Evolutionary conservation across 2,113 vertebrate species (phyloP).

Genomic region (Sciurus niger): DNA sequence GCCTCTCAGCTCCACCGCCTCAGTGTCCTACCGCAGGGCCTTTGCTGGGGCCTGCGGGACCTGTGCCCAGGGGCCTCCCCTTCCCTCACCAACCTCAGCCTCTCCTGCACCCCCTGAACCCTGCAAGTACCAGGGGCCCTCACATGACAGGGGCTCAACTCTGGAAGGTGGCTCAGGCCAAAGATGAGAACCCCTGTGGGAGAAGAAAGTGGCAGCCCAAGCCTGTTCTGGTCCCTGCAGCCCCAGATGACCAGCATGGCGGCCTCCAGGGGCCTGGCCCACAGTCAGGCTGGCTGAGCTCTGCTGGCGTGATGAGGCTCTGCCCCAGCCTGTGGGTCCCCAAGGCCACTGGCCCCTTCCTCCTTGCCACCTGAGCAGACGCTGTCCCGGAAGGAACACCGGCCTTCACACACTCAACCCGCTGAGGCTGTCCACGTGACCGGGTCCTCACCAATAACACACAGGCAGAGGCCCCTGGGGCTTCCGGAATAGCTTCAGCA

Average conservation of each 20-base stretch:
- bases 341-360: background rate
- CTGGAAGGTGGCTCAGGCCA: too few relatives aligned
- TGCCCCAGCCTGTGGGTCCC: background rate
- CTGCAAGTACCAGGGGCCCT: too few relatives aligned
- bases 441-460: background rate
- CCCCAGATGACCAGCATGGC: background rate
- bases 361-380: background rate
- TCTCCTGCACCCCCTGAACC: too few relatives aligned
- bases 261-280: too few relatives aligned
- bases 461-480: background rate
- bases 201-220: too few relatives aligned
- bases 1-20: background rate
- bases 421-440: background rate
- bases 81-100: background rate
- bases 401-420: background rate
- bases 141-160: too few relatives aligned
- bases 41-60: background rate
- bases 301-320: background rate
- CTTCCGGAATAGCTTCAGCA: background rate
- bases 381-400: background rate
- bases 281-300: background rate
- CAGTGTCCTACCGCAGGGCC: background rate
- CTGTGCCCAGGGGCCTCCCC: background rate
- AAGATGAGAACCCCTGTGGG: too few relatives aligned
- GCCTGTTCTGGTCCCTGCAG: too few relatives aligned